Evolutionary conservation across 2,113 vertebrate species (phyloP).

Genomic region (mouse (Mus musculus)): GRCm39 chr17:62730501-62731000

Average conservation of each 20-base stretch:
- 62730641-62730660: slow-evolving; percentile 25
- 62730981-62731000: neutral
- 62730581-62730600: neutral
- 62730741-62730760: slow-evolving; percentile 41
- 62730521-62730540: neutral
- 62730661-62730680: slow-evolving; percentile 45
- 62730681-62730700: neutral
- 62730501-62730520: slow-evolving; percentile 20
- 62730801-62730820: neutral
- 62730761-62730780: neutral
- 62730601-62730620: neutral
- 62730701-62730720: neutral
- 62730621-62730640: neutral
- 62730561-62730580: neutral
- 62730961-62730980: neutral
- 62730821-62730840: neutral
- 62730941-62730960: neutral
- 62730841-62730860: neutral
- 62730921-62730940: neutral
- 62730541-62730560: neutral
- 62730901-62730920: neutral
- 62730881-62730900: slow-evolving; percentile 18
- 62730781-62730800: neutral
- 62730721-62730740: neutral
- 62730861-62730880: neutral